These are phyloP conservation scores for Drosophila greeni DNA, from an alignment of 2,888 invertebrate species.

Conservation along the genomic window DNA sequence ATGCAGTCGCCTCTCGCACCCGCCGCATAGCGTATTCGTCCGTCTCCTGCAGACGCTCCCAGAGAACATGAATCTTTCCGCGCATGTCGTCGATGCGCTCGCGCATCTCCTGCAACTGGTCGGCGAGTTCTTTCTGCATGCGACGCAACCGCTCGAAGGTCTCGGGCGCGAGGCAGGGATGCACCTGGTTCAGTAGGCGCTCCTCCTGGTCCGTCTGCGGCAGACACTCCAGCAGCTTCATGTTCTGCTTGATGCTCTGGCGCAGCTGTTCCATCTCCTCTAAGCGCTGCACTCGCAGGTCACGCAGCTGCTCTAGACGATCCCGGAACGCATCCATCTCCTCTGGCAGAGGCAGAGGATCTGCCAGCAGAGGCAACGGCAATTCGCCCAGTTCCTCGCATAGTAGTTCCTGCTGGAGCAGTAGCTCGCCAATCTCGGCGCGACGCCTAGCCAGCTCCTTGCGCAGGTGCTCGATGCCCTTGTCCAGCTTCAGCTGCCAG, in stretches of 20 bases:
- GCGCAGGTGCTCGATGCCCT: constrained; percentile 81
- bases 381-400: constrained; percentile 76
- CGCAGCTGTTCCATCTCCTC: constrained; percentile 76
- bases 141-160: constrained; percentile 83
- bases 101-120: constrained; percentile 81
- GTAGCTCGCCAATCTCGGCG: constrained; percentile 77
- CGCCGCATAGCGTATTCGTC: constrained; percentile 83
- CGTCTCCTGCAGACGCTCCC: constrained; percentile 87
- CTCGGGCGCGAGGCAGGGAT: constrained; percentile 82
- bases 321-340: constrained; percentile 82
- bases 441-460: constrained; percentile 80
- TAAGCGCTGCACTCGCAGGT: constrained; percentile 81
- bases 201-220: constrained; percentile 69
- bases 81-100: constrained; percentile 82
- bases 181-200: constrained; percentile 78
- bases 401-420: constrained; percentile 79
- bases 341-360: constrained; percentile 82
- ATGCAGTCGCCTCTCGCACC: constrained; percentile 77
- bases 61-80: constrained; percentile 83
- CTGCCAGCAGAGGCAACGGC: constrained; percentile 69
- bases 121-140: constrained; percentile 81
- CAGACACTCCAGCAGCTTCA: constrained; percentile 75
- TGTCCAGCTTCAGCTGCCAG: constrained; percentile 82
- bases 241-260: constrained; percentile 76
- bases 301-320: constrained; percentile 82